A percentile compares a stretch with the other conserved stretches of the same genome.
Conservation (phyloP, 1,140 invertebrate species). For the Zaprionus nigranus region DNA sequence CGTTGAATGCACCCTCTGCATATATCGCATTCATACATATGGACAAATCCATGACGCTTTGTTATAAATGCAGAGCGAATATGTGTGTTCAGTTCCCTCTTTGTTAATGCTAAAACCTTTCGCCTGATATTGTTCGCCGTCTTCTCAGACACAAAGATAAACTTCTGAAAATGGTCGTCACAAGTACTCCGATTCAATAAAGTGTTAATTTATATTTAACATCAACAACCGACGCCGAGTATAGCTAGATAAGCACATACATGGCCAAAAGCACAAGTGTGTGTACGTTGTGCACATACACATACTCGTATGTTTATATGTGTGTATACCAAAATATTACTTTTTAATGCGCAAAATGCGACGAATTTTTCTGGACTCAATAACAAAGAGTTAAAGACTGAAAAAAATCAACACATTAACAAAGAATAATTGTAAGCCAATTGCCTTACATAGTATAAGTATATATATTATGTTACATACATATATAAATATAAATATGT, state of each 20-base stretch:
- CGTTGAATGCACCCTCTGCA: constrained; percentile 67
- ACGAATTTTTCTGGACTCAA: constrained; percentile 45
- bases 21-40: constrained; percentile 10
- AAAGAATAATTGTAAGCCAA: constrained; percentile 35
- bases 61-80: background rate
- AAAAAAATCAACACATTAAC: constrained; percentile 62
- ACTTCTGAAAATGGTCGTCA: background rate
- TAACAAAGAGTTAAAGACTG: constrained; percentile 63
- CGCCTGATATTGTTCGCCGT: background rate
- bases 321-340: background rate
- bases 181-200: background rate
- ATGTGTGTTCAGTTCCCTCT: background rate
- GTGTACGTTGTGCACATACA: background rate
- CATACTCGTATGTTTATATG: background rate
- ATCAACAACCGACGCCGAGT: constrained; percentile 27
- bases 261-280: constrained; percentile 7
- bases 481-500: no score
- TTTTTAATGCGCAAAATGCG: constrained; percentile 58
- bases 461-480: background rate
- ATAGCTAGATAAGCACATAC: constrained; percentile 54
- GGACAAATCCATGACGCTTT: background rate
- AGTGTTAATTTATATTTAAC: constrained; percentile 9
- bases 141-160: background rate
- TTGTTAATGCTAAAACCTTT: background rate
- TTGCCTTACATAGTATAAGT: background rate